phyloP scores from a whole-genome alignment of 2,113 vertebrate genomes.

The Menidia beryllina region DNA sequence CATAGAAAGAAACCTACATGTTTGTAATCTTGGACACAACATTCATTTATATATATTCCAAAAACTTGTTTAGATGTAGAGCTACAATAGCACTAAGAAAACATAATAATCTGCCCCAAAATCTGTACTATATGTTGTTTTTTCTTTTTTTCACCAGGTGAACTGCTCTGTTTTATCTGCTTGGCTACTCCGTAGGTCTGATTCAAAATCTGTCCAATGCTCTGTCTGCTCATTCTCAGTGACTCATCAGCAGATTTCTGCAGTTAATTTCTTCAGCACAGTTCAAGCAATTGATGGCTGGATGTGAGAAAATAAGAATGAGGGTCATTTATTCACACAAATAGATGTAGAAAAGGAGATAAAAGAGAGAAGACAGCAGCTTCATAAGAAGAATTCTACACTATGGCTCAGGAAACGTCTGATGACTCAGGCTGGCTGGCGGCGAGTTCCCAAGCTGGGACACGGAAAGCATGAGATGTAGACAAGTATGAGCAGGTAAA shows the following conservation, averaged over 20 bases:
- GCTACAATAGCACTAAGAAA: no score
- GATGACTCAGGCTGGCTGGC: slow-evolving; percentile 58
- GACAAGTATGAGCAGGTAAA: slow-evolving; percentile 61
- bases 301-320: background rate
- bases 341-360: background rate
- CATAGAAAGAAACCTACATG: background rate
- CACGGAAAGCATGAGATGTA: slow-evolving; percentile 44
- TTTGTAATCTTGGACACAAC: background rate
- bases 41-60: no score
- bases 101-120: no score
- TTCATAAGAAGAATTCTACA: slow-evolving; percentile 29
- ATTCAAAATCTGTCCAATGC: background rate
- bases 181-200: no score
- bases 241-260: background rate
- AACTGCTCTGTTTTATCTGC: no score
- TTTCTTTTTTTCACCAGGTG: no score
- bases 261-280: background rate
- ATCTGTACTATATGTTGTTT: no score
- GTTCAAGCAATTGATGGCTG: background rate
- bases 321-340: background rate
- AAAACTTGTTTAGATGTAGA: no score
- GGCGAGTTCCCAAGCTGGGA: slow-evolving; percentile 34
- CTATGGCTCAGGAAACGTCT: slow-evolving; percentile 38
- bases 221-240: background rate
- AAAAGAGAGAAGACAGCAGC: background rate